A percentile compares a stretch with the other conserved stretches of the same genome.
phyloP scores from a whole-genome alignment of 1,140 invertebrate genomes.

The Solen grandis region DNA sequence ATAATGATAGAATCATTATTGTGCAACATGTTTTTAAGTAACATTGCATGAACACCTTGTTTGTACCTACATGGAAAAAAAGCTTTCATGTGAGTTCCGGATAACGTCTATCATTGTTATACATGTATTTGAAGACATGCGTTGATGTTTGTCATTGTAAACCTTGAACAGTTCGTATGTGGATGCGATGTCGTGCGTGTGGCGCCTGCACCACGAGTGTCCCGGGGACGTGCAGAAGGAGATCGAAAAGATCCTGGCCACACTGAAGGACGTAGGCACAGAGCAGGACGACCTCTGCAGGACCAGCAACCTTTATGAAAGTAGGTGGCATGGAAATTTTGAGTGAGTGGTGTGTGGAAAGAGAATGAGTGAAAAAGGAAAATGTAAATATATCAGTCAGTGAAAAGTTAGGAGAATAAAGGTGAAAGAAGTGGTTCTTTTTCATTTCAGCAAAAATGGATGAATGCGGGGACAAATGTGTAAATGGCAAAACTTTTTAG shows the following conservation, averaged over 20 bases:
- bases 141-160: no score
- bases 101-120: no score
- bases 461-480: no score
- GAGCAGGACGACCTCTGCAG: constrained; percentile 27
- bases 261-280: background rate
- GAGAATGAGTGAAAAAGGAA: background rate
- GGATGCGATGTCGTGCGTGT: constrained; percentile 14
- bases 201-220: background rate
- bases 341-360: background rate
- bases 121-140: no score
- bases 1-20: no score
- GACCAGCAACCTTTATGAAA: constrained; percentile 34
- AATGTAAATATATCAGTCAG: no score
- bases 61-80: no score
- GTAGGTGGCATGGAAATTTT: constrained; percentile 9
- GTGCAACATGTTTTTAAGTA: no score
- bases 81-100: no score
- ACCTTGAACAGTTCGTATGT: constrained; percentile 31
- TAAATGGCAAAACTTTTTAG: no score
- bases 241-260: constrained; percentile 11
- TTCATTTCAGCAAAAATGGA: background rate
- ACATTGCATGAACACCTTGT: no score
- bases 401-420: background rate
- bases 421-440: background rate
- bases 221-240: background rate